These are phyloP conservation scores for Sturnus vulgaris DNA, from an alignment of 2,113 vertebrate species.

Conservation along the genomic window DNA sequence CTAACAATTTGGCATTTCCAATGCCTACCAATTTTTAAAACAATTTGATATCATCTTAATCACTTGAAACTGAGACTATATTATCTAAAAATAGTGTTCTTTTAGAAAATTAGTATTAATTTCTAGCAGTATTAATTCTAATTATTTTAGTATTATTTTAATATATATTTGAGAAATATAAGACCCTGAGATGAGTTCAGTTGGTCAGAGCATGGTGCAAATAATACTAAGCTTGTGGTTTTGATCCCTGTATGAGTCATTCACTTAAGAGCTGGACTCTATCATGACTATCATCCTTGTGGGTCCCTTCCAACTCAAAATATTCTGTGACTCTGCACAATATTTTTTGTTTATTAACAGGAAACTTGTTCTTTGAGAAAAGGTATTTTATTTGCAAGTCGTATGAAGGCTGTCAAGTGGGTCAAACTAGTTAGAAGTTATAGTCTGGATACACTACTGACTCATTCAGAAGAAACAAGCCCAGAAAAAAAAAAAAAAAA, in stretches of 20 bases:
- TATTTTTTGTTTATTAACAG: neutral
- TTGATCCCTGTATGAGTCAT: neutral
- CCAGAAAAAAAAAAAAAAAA: neutral
- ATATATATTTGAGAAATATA: neutral
- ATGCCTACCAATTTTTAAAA: neutral
- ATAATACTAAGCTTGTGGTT: neutral
- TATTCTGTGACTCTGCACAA: neutral
- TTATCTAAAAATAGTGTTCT: accelerated
- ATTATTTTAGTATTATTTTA: too few species aligned
- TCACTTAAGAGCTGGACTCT: neutral
- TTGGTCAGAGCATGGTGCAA: neutral
- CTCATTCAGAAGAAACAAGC: neutral
- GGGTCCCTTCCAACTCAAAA: neutral
- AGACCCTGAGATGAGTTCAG: neutral
- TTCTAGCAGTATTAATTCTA: too few species aligned
- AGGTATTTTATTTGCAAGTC: neutral
- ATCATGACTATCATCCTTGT: neutral
- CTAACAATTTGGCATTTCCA: neutral
- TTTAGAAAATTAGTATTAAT: neutral
- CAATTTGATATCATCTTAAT: neutral
- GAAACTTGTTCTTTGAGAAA: neutral
- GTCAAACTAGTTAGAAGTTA: neutral
- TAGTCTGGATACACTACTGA: neutral
- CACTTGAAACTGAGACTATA: neutral
- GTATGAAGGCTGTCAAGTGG: neutral